Percentiles rank a stretch among this genome's conserved stretches.
phyloP scores from a whole-genome alignment of 2,113 vertebrate species.

The Progne subis region DNA sequence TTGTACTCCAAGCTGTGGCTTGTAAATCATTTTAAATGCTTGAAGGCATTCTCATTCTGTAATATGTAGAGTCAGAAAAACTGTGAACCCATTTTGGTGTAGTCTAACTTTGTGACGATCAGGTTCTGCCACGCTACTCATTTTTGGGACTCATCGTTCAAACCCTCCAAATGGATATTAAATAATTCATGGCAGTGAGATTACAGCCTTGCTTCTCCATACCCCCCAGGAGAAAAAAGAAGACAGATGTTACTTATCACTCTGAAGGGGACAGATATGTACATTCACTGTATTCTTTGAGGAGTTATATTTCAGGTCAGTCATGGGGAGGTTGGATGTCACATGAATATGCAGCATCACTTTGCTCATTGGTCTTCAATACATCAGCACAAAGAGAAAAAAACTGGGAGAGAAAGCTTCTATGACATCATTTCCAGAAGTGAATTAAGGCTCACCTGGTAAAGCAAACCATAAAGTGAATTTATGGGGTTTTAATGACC shows the following conservation, averaged over 20 bases:
- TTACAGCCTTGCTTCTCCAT: not conserved
- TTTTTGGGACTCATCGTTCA: not conserved
- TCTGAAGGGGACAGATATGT: not conserved
- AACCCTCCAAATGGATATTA: not conserved
- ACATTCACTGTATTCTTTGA: not conserved
- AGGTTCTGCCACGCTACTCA: not conserved
- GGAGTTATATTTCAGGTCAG: not conserved
- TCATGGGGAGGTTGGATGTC: not conserved
- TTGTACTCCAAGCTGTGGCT: constrained; percentile 1
- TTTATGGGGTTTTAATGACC: not conserved
- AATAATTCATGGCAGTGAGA: not conserved
- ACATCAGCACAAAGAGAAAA: not conserved
- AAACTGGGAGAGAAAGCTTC: not conserved
- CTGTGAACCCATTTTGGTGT: not conserved
- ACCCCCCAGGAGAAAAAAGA: not conserved
- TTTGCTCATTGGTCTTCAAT: not conserved
- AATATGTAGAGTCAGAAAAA: not conserved
- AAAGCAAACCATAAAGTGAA: not conserved
- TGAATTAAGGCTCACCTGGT: not conserved
- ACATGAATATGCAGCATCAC: not conserved
- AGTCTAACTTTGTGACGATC: not conserved
- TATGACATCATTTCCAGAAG: not conserved
- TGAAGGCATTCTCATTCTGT: not conserved
- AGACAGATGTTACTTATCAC: not conserved
- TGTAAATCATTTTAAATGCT: constrained; percentile 19